These are phyloP conservation scores for Ostrea denselamellosa DNA, from an alignment of 1,140 invertebrate genomes.

Conservation along the genomic window DNA sequence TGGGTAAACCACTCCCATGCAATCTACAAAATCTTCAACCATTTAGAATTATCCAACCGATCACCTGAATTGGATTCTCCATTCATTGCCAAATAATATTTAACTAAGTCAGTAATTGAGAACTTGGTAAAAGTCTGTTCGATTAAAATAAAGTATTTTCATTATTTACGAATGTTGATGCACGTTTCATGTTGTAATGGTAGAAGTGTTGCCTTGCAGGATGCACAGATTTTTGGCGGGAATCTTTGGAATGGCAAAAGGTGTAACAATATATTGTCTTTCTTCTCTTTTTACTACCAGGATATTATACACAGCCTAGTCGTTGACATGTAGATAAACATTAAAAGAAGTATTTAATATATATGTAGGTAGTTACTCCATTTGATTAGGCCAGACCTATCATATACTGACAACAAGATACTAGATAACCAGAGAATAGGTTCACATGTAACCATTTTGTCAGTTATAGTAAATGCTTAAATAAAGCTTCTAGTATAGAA, in stretches of 20 bases:
- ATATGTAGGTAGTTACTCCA: background rate
- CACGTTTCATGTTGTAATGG: slow-evolving; percentile 30
- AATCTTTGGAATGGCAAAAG: slow-evolving; percentile 27
- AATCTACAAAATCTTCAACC: background rate
- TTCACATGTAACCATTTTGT: background rate
- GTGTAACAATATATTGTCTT: background rate
- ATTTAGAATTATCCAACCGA: background rate
- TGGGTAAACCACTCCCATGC: background rate
- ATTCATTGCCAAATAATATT: background rate
- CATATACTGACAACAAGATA: background rate
- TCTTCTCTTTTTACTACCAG: background rate
- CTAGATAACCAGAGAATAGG: background rate
- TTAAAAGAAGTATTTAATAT: background rate
- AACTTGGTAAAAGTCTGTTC: too few species aligned
- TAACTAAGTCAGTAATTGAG: too few species aligned
- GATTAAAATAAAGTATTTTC: background rate
- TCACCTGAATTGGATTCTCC: background rate
- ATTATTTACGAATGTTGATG: background rate
- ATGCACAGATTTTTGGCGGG: slow-evolving; percentile 17
- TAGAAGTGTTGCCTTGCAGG: slow-evolving; percentile 27
- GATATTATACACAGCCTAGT: background rate
- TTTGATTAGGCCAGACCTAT: background rate
- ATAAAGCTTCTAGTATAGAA: slow-evolving; percentile 7
- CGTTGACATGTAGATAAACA: slow-evolving; percentile 5
- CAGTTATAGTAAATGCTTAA: background rate